phyloP scores from a whole-genome alignment of 2,797 vertebrate species.

The Holocentrus rufus region DNA sequence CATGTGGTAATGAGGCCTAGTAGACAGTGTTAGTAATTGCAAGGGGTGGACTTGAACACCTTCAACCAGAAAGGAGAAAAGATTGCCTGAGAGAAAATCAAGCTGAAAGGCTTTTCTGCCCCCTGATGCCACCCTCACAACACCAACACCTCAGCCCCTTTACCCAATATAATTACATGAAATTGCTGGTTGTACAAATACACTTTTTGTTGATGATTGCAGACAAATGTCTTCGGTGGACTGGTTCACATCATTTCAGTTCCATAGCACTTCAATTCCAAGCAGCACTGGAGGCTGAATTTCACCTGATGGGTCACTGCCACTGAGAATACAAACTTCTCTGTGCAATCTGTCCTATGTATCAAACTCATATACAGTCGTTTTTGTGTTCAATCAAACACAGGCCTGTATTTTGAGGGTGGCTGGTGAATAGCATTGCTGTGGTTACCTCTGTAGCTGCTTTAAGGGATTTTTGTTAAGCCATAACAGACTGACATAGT shows the following conservation, averaged over 20 bases:
- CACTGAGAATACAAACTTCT: constrained; percentile 22
- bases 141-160: constrained; percentile 10
- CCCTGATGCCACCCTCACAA: neutral
- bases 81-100: constrained; percentile 53
- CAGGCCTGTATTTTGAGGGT: constrained; percentile 5
- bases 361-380: neutral
- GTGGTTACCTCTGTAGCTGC: neutral
- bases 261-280: constrained; percentile 62
- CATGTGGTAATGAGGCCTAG: constrained; percentile 57
- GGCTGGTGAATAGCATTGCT: neutral
- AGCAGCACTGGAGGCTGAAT: constrained; percentile 43
- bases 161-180: constrained; percentile 62
- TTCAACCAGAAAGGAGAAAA: constrained; percentile 39
- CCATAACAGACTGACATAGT: no score
- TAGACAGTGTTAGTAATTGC: constrained; percentile 40
- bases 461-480: no score
- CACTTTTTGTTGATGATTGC: constrained; percentile 58
- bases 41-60: constrained; percentile 47
- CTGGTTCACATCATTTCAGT: constrained; percentile 65
- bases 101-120: constrained; percentile 45
- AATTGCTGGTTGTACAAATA: constrained; percentile 70
- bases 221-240: constrained; percentile 51
- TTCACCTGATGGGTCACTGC: constrained; percentile 42
- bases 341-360: constrained; percentile 2
- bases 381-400: constrained; percentile 21